Evolutionary conservation across 1,140 invertebrate genomes (phyloP).

Genomic region (Eriosoma lanigerum): DNA sequence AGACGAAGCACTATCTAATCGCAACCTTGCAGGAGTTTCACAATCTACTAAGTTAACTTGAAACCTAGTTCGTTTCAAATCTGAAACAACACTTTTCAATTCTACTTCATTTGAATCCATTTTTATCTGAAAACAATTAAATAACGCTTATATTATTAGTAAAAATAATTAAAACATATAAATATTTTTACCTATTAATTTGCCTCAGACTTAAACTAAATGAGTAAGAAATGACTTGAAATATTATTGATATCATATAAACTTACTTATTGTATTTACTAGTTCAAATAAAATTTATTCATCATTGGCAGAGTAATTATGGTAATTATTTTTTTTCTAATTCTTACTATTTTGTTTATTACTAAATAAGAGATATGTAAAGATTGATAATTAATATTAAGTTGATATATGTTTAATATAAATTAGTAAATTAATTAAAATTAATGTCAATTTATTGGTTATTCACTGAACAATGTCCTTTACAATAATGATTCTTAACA

Average conservation of each 20-base stretch:
- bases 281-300: conserved; percentile 26
- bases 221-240: conserved; percentile 41
- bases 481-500: no score
- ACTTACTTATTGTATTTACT: not conserved
- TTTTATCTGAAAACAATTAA: not conserved
- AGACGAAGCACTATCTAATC: conserved; percentile 36
- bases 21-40: conserved; percentile 37
- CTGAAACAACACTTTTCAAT: conserved; percentile 43
- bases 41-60: conserved; percentile 44
- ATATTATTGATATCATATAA: conserved; percentile 26
- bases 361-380: no score
- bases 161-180: no score
- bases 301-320: conserved; percentile 30
- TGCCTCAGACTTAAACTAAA: conserved; percentile 51
- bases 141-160: no score
- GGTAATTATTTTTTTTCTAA: no score
- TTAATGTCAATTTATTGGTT: no score
- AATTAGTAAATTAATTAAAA: no score
- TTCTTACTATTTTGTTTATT: no score
- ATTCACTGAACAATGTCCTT: no score
- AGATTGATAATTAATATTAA: no score
- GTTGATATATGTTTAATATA: no score
- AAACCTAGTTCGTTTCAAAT: conserved; percentile 43
- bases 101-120: conserved; percentile 35
- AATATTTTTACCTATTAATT: not conserved